Conservation (phyloP, 2,888 invertebrate genomes). For the Amblyteles armatorius region DNA sequence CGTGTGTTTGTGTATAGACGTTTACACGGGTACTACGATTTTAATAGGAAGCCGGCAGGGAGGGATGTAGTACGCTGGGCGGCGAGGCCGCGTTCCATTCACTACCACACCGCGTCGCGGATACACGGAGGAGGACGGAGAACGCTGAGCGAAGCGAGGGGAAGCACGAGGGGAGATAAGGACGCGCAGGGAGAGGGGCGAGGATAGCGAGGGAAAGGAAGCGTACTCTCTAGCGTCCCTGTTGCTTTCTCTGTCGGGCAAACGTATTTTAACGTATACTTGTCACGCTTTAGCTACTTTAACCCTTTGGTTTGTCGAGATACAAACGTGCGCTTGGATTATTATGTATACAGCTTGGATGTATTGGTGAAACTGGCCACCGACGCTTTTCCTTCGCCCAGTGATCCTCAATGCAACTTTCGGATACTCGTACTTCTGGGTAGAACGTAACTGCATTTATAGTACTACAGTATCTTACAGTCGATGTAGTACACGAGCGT, state of each 20-base stretch:
- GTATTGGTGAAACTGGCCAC: slow-evolving; percentile 33
- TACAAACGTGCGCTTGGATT: not conserved
- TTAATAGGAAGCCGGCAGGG: slow-evolving; percentile 60
- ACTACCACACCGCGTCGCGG: slow-evolving; percentile 77
- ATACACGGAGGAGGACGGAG: slow-evolving; percentile 34
- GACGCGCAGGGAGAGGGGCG: slow-evolving; percentile 15
- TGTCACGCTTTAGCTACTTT: slow-evolving; percentile 29
- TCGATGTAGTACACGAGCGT: slow-evolving; percentile 47
- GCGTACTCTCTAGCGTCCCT: slow-evolving; percentile 59
- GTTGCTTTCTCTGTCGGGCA: slow-evolving; percentile 26
- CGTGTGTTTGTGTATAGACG: slow-evolving; percentile 25
- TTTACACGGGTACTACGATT: slow-evolving; percentile 41
- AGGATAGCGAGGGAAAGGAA: slow-evolving; percentile 58
- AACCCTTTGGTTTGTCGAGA: slow-evolving; percentile 48
- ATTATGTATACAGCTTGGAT: slow-evolving; percentile 39
- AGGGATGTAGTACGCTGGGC: slow-evolving; percentile 78
- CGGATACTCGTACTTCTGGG: slow-evolving; percentile 6
- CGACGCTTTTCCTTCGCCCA: slow-evolving; percentile 54
- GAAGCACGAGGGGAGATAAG: slow-evolving; percentile 24
- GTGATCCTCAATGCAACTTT: slow-evolving; percentile 61
- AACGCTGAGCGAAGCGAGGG: slow-evolving; percentile 33
- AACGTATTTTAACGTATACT: not conserved
- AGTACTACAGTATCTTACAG: slow-evolving; percentile 53
- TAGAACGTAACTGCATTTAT: slow-evolving; percentile 61
- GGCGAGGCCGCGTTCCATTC: slow-evolving; percentile 82